Conservation (phyloP, 2,888 invertebrate genomes). For the Melangyna quadrimaculata region DNA sequence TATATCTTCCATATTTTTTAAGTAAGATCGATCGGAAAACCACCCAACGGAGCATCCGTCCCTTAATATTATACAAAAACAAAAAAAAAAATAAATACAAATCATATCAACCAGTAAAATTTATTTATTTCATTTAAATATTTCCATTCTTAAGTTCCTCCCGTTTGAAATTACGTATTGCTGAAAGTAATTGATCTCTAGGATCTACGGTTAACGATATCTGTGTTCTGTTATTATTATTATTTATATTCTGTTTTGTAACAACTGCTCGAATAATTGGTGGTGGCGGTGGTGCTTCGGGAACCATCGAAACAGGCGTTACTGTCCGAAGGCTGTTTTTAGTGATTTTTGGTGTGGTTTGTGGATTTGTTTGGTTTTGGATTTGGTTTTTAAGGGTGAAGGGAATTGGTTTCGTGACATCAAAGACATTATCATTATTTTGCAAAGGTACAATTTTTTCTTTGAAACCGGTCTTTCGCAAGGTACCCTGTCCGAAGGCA, state of each 20-base stretch:
- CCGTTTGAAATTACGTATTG: slow-evolving; percentile 87
- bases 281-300: slow-evolving; percentile 53
- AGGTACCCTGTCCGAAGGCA: slow-evolving; percentile 81
- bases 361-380: slow-evolving; percentile 72
- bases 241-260: slow-evolving; percentile 69
- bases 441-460: slow-evolving; percentile 79
- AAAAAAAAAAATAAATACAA: neutral
- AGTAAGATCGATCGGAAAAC: no score
- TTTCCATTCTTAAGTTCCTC: slow-evolving; percentile 75
- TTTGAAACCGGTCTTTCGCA: slow-evolving; percentile 82
- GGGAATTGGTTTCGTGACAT: slow-evolving; percentile 24
- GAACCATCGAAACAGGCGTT: slow-evolving; percentile 1
- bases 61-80: neutral
- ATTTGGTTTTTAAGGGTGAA: slow-evolving; percentile 28
- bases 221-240: slow-evolving; percentile 23
- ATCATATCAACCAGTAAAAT: slow-evolving; percentile 7
- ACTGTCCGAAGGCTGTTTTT: slow-evolving; percentile 4
- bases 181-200: slow-evolving; percentile 85
- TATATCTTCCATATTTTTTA: no score
- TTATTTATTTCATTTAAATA: slow-evolving; percentile 9
- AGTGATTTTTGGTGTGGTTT: slow-evolving; percentile 74
- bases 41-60: no score
- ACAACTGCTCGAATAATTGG: slow-evolving; percentile 72
- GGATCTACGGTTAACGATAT: slow-evolving; percentile 81
- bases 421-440: slow-evolving; percentile 68